Evolutionary conservation across 2,113 vertebrate species (phyloP).

Genomic region (Loxodonta africana): DNA sequence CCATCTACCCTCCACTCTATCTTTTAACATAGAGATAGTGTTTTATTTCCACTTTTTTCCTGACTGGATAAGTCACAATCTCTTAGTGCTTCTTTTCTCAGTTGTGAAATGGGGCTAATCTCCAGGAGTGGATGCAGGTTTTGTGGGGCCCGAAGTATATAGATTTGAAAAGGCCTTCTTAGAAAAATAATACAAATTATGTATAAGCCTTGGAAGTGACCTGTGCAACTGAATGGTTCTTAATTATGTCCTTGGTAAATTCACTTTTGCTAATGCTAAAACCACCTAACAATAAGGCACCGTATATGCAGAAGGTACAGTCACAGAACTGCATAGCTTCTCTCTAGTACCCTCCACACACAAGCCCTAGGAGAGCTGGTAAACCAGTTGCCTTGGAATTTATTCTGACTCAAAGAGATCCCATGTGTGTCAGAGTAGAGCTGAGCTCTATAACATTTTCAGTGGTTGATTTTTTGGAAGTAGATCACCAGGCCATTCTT

Average conservation of each 20-base stretch:
- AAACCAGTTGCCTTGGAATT: too few relatives aligned
- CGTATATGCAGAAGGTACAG: background rate
- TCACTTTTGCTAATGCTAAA: background rate
- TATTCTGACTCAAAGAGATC: too few relatives aligned
- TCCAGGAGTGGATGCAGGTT: background rate
- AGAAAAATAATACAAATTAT: background rate
- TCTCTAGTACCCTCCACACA: background rate
- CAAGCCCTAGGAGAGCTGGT: background rate
- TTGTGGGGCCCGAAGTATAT: background rate
- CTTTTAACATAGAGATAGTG: background rate
- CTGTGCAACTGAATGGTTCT: background rate
- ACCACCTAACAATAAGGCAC: background rate
- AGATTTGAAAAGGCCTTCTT: background rate
- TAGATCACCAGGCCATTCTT: too few relatives aligned
- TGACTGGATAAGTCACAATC: background rate
- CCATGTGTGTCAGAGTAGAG: too few relatives aligned
- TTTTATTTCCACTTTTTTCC: background rate
- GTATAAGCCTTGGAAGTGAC: background rate
- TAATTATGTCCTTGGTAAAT: background rate
- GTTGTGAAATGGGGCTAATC: background rate
- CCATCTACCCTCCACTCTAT: background rate
- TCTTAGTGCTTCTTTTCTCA: background rate
- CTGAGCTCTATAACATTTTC: too few relatives aligned
- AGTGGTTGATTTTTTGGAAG: too few relatives aligned
- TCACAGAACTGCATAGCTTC: background rate